Base-by-base conservation (phyloP, 2,113 vertebrate species). In the Verasper variegatus region DNA sequence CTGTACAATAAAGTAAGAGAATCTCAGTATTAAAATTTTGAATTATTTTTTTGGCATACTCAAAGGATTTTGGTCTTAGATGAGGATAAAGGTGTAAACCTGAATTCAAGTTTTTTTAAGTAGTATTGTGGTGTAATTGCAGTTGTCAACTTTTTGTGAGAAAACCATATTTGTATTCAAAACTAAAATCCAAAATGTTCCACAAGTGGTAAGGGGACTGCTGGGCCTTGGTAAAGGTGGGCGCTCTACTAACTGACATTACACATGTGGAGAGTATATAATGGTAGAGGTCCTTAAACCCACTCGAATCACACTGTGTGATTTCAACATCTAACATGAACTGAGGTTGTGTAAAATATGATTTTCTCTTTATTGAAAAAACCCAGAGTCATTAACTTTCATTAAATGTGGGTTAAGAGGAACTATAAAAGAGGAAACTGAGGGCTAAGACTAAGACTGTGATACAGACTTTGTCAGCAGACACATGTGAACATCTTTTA, bases 401-500 rank as follows among this genome's bases (percentile, higher is more conserved):
- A 27, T 27, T 27, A 68, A 57, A 73, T 21, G 2, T 56, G 1
- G 14, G 10, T 47, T 63, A 68, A 70, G 68, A 83, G 71, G 72
- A 84, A 86, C 62, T 71, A 6, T 52, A 27, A 78, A 84, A 81
- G 71, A 76, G 78, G 86, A 89, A 90, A 55, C 24, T 62, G 49
- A 54, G 31, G 35, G n/a, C 11, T n/a, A 17, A 71, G 42, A 31
- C 6, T 7, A 31, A 31, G 31, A 31, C 31, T 31, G 31, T 31
- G 6, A 31, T 31, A 31, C 27, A 6, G 27, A 60, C 24, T 24
- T 54, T 66, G 64, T 76, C 21, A 51, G 18, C 17, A 75, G 37
- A 51, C 26, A 45, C 26, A 47, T 15, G 51, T 63, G 49, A n/a
- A 62, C 23, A 60, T 37, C 35, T 37, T 58, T 72, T 17, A 72